These are phyloP conservation scores for Ianthella basta DNA, from an alignment of 37 sponge, comb jelly and placozoan genomes.

Conservation along the genomic window DNA sequence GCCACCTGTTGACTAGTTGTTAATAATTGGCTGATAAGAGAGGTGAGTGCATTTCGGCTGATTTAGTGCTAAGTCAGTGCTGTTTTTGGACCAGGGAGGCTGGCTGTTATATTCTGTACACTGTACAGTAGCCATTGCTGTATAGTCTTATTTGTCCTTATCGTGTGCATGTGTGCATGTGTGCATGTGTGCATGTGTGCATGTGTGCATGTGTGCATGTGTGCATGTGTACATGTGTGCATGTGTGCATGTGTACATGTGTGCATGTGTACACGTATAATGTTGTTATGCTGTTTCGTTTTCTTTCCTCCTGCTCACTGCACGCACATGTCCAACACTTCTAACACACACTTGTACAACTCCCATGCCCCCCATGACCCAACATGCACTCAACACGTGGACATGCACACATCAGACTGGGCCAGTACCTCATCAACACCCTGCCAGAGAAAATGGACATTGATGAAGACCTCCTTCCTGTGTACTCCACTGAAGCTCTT, in stretches of 20 bases:
- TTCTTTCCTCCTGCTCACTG: slow-evolving; percentile 31
- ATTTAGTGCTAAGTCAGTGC: too few species aligned
- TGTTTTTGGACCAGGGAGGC: too few species aligned
- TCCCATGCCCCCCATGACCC: too few species aligned
- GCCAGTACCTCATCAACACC: slow-evolving; percentile 62
- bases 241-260: slow-evolving; percentile 31
- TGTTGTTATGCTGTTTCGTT: too few species aligned
- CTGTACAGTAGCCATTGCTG: too few species aligned
- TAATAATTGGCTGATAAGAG: too few species aligned
- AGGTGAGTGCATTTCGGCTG: too few species aligned
- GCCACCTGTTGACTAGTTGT: too few species aligned
- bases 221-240: slow-evolving; percentile 27
- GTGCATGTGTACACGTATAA: neutral
- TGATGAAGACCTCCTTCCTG: slow-evolving; percentile 46
- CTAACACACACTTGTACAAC: neutral
- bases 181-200: slow-evolving; percentile 22
- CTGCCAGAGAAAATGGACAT: slow-evolving; percentile 39
- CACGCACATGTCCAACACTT: slow-evolving; percentile 43
- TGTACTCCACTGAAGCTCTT: slow-evolving; percentile 36
- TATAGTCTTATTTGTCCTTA: too few species aligned
- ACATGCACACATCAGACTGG: slow-evolving; percentile 36
- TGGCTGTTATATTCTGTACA: too few species aligned
- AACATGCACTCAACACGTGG: too few species aligned
- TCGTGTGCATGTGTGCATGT: slow-evolving; percentile 30
- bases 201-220: slow-evolving; percentile 29